Base-by-base conservation (phyloP, 2,113 vertebrate genomes). In the Eubucco bourcierii region DNA sequence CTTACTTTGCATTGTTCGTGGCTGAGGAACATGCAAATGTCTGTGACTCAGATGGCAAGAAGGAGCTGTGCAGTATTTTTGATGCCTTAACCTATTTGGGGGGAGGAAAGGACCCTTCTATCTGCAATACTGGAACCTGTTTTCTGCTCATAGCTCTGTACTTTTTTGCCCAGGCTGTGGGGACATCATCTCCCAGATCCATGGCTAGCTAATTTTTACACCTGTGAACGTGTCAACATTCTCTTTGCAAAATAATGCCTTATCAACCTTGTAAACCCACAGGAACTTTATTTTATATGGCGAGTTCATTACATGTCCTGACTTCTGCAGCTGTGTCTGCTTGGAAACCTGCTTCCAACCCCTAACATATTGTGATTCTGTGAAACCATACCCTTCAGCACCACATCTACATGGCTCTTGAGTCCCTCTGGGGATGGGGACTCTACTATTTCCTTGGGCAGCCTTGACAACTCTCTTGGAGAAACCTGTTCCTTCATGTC, bases 281-380 rank as follows among this genome's bases (percentile, higher is more conserved):
- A 28, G 46, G 41, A 50, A 4, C n/a, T 37, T n/a, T 4, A 12
- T 1, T 50, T 1, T 5, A 46, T 44, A 23, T 3, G 15, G 2
- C 4, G 25, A 55, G 3, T 34, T 85, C 6, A 6, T 59, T 27
- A 11, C 0, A 0, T 56, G 34, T 50, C 5, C n/a, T 68, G 4
- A 2, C 0, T 82, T 68, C 16, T 65, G 3, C 37, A 56, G 5
- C 37, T 44, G 6, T 0, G 0, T 39, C 27, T 68, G 6, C 64
- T 41, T 83, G 34, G 12, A 80, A 88, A 44, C 37, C 18, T 0
- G 10, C 46, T 52, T 52, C 50, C 50, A 11, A 24, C 21, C 21
- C 50, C 50, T 23, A 24, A 24, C 50, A 24, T 24, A 12, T 23
- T 52, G 50, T 52, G 16, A 39, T 24, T 23, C 50, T 52, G 23